Evolutionary conservation across 2,888 invertebrate species (phyloP), one percentile per base, ranked within the genome.

Genomic region (Chymomyza procnemis): DNA sequence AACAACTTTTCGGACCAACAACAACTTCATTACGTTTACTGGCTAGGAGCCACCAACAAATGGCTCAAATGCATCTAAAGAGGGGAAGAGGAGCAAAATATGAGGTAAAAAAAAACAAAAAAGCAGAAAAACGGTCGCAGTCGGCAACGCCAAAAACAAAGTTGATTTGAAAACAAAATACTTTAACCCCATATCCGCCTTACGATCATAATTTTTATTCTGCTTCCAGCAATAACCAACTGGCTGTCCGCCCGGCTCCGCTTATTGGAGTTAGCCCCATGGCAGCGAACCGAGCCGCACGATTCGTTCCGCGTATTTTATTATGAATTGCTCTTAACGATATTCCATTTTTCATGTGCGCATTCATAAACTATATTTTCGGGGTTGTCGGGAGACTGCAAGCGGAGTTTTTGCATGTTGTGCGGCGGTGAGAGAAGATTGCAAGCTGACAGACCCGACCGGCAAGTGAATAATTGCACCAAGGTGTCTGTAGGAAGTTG

Each of bases 311-410:
- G 77, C 78, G 80, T 87, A 85, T 89, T 89, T 89, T 88, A 90
- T 90, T 90, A 90, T 90, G 89, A 90, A 90, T 90, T 89, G 90
- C 90, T 85, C 89, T 90, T 90, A 90, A 90, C 90, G 90, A 90
- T 90, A 88, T 85, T 88, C 82, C 90, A 90, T 90, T 89, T 90
- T 88, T 90, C 90, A 90, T 90, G 79, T 88, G 88, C 85, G 89
- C 90, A 88, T 90, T 89, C 90, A 89, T 90, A 90, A 89, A 88
- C 79, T 88, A 41, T 41, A 41, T 79, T 89, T 84, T 78, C 70
- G 71, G 19, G 30, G 34, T 66, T 69, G 78, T 69, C 57, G 74
- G n/a, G n/a, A 69, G 60, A 71, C 75, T 73, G 30, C 62, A 52
- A 73, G 74, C 73, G 78, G 72, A 85, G 73, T 81, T 77, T 71